Base-by-base conservation (phyloP, 1,140 invertebrate genomes). In the Chironomus tepperi region DNA sequence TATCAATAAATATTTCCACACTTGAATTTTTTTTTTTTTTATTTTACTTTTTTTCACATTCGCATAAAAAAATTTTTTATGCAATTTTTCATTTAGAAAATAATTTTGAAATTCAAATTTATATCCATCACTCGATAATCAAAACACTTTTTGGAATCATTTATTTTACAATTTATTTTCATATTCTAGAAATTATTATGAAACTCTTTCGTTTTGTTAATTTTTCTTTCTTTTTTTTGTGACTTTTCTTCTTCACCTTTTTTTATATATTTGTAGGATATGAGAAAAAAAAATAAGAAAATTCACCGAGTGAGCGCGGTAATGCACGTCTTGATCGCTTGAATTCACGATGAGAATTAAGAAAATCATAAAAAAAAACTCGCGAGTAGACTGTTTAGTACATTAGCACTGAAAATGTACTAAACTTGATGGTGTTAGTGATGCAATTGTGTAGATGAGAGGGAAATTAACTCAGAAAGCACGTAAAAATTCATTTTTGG, bases 271-370 rank as follows among this genome's bases (percentile, higher is more conserved):
- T 57, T 57, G 47, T 57, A 57, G 47, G 47, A 57, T 57, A 57
- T 57, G n/a, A 57, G 12, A 57, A 15, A 57, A 5, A 57, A 15
- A 57, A 57, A n/a, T n/a, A n/a, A 57, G 10, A 57, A 57, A 57
- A 57, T 57, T 57, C n/a, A 57, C 47, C 47, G 47, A 57, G n/a
- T 15, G 10, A 57, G n/a, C 24, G 47, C 47, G 47, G 47, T 57
- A 47, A 57, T n/a, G 47, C 47, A 57, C 47, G 47, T 57, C 47
- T 57, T 57, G 12, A 57, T 57, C 47, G 47, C 12, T 57, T 57
- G 47, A 57, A 57, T 57, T 57, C 47, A 57, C 47, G 47, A 57
- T 57, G 47, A 57, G 47, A 57, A 57, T 57, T 57, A n/a, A 57
- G 12, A 57, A 57, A 34, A 34, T 34, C 24, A 34, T 15, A n/a